Conservation (phyloP, 2,888 invertebrate genomes). For the Lepidochrysops patricia region DNA sequence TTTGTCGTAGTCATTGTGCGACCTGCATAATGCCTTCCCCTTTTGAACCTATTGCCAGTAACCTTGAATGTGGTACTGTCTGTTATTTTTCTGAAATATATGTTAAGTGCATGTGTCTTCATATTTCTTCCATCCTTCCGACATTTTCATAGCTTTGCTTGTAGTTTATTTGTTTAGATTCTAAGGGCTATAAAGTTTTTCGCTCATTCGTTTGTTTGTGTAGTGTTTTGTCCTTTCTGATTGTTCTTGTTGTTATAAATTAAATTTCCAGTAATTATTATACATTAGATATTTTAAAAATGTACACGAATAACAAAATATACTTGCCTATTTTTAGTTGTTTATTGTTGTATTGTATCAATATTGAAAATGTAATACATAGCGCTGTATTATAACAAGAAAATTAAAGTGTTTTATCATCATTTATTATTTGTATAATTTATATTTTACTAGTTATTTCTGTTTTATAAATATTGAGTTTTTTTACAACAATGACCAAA, state of each 20-base stretch:
- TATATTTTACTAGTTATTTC: too few relatives aligned
- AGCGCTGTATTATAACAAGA: too few relatives aligned
- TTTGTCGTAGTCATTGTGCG: constrained; percentile 73
- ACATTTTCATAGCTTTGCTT: constrained; percentile 53
- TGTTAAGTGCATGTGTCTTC: constrained; percentile 21
- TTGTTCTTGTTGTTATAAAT: neutral
- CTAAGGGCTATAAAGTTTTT: constrained; percentile 1
- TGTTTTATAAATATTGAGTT: too few relatives aligned
- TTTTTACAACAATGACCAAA: too few relatives aligned
- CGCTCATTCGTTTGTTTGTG: neutral
- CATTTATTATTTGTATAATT: too few relatives aligned
- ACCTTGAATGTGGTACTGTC: constrained; percentile 67
- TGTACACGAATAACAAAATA: neutral
- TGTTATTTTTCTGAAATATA: constrained; percentile 34
- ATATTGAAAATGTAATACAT: too few relatives aligned
- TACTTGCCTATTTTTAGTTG: neutral
- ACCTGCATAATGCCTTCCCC: constrained; percentile 66
- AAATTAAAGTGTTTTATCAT: too few relatives aligned
- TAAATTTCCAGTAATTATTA: neutral
- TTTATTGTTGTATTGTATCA: too few relatives aligned
- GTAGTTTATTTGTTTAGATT: constrained; percentile 30
- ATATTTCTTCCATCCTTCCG: constrained; percentile 26
- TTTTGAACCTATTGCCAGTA: constrained; percentile 59
- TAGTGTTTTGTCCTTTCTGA: neutral
- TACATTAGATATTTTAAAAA: neutral